phyloP scores from a whole-genome alignment of 2,113 vertebrate genomes.

The Thymallus thymallus region DNA sequence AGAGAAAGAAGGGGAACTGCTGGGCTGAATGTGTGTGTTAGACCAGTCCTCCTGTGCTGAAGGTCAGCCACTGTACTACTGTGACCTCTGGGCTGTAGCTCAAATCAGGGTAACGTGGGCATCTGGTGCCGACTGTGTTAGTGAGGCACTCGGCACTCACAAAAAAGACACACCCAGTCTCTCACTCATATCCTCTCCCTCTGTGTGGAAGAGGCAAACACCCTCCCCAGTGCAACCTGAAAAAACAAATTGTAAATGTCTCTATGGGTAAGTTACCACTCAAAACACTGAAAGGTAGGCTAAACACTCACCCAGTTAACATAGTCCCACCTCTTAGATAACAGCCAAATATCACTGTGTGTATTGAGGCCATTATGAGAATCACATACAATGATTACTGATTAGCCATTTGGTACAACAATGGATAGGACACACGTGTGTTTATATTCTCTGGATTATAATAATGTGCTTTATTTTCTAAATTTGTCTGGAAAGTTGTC shows the following conservation, averaged over 20 bases:
- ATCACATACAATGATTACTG: not conserved
- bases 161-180: not conserved
- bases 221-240: not conserved
- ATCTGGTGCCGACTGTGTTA: not conserved
- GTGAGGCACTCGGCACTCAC: not conserved
- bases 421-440: not conserved
- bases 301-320: not conserved
- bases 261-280: not conserved
- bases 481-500: no score
- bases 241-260: not conserved
- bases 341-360: not conserved
- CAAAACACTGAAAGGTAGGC: not conserved
- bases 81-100: slow-evolving; percentile 5
- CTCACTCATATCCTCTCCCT: no score
- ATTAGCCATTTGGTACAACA: not conserved
- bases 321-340: not conserved
- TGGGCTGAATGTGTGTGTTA: not conserved
- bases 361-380: not conserved
- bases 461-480: not conserved
- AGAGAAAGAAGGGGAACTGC: not conserved
- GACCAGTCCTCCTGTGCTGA: slow-evolving; percentile 9
- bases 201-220: not conserved
- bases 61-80: slow-evolving; percentile 24
- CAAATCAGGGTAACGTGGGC: not conserved
- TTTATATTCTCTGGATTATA: not conserved